phyloP scores from a whole-genome alignment of 1,140 invertebrate species.

The Aphelinus certus region DNA sequence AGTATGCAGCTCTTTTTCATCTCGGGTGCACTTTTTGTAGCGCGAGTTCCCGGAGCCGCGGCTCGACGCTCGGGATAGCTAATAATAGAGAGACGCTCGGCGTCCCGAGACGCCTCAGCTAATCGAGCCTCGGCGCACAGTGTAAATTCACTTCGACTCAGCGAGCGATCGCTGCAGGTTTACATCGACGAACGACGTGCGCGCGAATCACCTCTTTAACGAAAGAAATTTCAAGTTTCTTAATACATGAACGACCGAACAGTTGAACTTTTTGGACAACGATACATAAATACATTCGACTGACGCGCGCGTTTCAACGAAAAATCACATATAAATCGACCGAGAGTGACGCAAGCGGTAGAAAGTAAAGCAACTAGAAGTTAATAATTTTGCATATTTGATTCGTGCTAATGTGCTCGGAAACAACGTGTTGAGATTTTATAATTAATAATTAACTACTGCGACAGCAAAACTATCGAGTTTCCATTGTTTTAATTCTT shows the following conservation, averaged over 20 bases:
- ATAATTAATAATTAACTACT: background rate
- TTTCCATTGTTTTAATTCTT: no score
- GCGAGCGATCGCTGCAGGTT: constrained; percentile 25
- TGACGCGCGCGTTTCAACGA: constrained; percentile 8
- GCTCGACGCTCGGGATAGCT: constrained; percentile 41
- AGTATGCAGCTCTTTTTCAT: background rate
- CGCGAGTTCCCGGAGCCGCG: constrained; percentile 33
- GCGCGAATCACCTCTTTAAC: constrained; percentile 9
- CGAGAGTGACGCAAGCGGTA: no score
- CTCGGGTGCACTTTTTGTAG: constrained; percentile 7
- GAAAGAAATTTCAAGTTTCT: no score
- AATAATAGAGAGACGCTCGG: constrained; percentile 52
- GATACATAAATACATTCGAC: background rate
- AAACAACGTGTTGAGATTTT: background rate
- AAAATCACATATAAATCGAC: background rate
- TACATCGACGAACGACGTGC: constrained; percentile 40
- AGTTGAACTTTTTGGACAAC: background rate
- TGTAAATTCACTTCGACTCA: constrained; percentile 50
- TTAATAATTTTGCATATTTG: constrained; percentile 42
- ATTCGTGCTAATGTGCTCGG: constrained; percentile 39
- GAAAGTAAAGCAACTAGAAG: no score
- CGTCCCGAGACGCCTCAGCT: constrained; percentile 44
- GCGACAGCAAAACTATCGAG: no score
- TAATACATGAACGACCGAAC: no score
- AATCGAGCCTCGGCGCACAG: background rate